Base-by-base conservation (phyloP, 2,113 vertebrate species). In the Sciurus niger region DNA sequence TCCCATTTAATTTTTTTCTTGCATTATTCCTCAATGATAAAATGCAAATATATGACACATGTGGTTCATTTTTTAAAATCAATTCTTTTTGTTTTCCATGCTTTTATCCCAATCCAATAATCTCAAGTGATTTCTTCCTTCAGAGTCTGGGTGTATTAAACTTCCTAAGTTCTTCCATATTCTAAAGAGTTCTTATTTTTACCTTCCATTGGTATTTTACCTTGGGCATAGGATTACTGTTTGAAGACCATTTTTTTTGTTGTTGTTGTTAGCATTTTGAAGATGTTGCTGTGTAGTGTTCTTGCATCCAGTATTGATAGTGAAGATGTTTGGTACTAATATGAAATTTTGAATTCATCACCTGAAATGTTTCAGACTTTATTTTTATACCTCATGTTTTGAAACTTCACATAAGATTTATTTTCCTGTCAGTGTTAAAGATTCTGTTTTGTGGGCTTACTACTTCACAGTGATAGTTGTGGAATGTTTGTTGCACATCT, bases 51-150 rank as follows among this genome's bases (percentile, higher is more conserved):
- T 24, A 84, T 87, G 55, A 78, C 40, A 87, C 65, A 48, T 60
- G 2, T 85, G 5, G 4, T 25, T 91, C 6, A 37, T 34, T 3
- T 92, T 28, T 78, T 70, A 60, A 30, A 7, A 58, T 58, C 55
- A 89, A 58, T 30, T 63, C 4, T 43, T 76, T 60, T 63, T 79
- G 0, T 53, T 58, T 77, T 68, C 37, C 74, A 28, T 22, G 34
- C 18, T 76, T 68, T 94, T 53, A 93, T 77, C 65, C 5, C 20
- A 72, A 55, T 83, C 11, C 32, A 70, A 48, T 55, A 79, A 4
- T 63, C 46, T 93, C 34, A 80, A 85, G n/a, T 8, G 79, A 55
- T 94, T 88, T 91, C n/a, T 88, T 95, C 13, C 40, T 74, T 10
- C 30, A 58, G 25, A 6, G 32, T 72, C 46, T 79, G 60, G 25